A percentile compares a stretch with the other conserved stretches of the same genome.
Evolutionary conservation across 2,888 invertebrate genomes (phyloP).

Genomic region (Sinodicranocentrus sp.): DNA sequence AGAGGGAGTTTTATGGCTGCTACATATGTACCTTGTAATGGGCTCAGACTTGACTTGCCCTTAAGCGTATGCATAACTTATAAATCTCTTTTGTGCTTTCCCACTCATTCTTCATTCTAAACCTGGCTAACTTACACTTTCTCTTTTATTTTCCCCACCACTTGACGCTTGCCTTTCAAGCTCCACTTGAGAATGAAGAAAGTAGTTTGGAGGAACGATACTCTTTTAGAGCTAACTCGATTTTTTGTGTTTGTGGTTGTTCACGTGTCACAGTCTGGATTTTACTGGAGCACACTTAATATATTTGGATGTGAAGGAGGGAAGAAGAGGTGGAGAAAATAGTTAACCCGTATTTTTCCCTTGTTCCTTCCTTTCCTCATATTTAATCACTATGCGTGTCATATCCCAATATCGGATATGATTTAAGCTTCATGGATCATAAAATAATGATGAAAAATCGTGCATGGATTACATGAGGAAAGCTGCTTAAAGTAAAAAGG

Average conservation of each 20-base stretch:
- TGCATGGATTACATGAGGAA: constrained; percentile 49
- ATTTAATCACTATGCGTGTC: constrained; percentile 8
- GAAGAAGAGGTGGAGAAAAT: background rate
- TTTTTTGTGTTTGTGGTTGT: background rate
- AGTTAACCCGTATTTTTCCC: background rate
- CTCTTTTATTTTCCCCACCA: background rate
- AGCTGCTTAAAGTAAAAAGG: constrained; percentile 4
- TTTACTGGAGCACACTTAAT: background rate
- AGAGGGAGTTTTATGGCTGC: background rate
- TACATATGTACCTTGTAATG: background rate
- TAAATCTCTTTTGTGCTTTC: constrained; percentile 16
- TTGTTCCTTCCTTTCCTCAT: background rate
- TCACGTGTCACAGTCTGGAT: constrained; percentile 5
- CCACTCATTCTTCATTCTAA: background rate
- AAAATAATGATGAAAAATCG: constrained; percentile 65
- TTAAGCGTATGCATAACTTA: constrained; percentile 27
- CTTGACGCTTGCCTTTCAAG: background rate
- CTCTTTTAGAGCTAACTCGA: background rate
- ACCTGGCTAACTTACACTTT: background rate
- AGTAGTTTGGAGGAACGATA: background rate
- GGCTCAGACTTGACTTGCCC: background rate
- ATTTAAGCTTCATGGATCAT: constrained; percentile 60
- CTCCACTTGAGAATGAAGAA: background rate
- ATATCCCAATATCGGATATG: background rate
- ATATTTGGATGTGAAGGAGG: background rate